A percentile compares a stretch with the other conserved stretches of the same genome.
Evolutionary conservation across 2,888 invertebrate species (phyloP).

Genomic region (Bibio marci): DNA sequence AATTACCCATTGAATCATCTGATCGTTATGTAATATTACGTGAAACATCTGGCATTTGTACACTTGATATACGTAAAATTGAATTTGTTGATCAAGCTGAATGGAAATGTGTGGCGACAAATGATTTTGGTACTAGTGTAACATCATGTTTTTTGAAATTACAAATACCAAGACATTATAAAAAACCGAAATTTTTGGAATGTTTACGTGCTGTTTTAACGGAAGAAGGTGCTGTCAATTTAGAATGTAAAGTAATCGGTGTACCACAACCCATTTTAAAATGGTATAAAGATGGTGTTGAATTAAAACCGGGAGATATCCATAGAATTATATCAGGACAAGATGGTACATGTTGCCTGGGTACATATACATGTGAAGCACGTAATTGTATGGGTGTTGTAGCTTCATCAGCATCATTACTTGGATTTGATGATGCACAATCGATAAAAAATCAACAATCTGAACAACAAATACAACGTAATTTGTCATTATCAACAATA

Average conservation of each 20-base stretch:
- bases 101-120: slow-evolving; percentile 81
- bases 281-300: slow-evolving; percentile 85
- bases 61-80: slow-evolving; percentile 52
- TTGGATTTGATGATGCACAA: slow-evolving; percentile 68
- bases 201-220: slow-evolving; percentile 69
- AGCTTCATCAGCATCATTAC: slow-evolving; percentile 70
- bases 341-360: slow-evolving; percentile 77
- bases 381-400: slow-evolving; percentile 82
- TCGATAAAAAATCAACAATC: slow-evolving; percentile 35
- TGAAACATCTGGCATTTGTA: slow-evolving; percentile 54
- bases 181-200: slow-evolving; percentile 75
- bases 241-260: slow-evolving; percentile 78
- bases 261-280: slow-evolving; percentile 78
- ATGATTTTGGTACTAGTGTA: slow-evolving; percentile 76
- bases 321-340: slow-evolving; percentile 80
- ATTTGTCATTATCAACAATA: slow-evolving; percentile 76
- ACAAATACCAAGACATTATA: slow-evolving; percentile 72
- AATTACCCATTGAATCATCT: slow-evolving; percentile 51
- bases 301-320: slow-evolving; percentile 79
- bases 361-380: slow-evolving; percentile 82
- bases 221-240: slow-evolving; percentile 68
- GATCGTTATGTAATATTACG: slow-evolving; percentile 50
- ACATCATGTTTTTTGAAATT: slow-evolving; percentile 75
- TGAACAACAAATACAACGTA: slow-evolving; percentile 34
- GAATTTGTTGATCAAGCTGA: slow-evolving; percentile 78